Conservation (phyloP, 2,113 vertebrate genomes). For the Condylura cristata region DNA sequence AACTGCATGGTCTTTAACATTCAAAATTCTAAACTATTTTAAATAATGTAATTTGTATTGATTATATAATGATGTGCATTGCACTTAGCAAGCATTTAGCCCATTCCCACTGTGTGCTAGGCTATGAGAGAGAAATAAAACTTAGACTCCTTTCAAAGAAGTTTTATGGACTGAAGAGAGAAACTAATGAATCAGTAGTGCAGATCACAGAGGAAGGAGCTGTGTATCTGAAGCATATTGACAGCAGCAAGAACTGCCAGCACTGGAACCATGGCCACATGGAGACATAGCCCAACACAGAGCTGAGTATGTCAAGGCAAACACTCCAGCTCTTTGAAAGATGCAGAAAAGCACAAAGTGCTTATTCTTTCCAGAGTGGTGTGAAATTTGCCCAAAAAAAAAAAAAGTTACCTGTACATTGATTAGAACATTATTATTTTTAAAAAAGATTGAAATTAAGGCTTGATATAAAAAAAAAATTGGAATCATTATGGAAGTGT, state of each 20-base stretch:
- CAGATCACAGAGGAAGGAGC: background rate
- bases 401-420: background rate
- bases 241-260: background rate
- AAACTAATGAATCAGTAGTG: background rate
- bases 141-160: background rate
- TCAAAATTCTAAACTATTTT: slow-evolving; percentile 1
- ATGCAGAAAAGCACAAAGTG: background rate
- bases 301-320: background rate
- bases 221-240: background rate
- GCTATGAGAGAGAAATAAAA: background rate
- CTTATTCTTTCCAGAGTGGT: background rate
- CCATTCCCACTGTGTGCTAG: background rate
- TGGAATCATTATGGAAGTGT: background rate
- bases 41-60: background rate
- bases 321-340: background rate
- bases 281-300: background rate
- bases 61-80: background rate
- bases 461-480: background rate
- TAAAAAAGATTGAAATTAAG: background rate
- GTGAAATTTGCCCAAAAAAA: background rate
- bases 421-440: background rate
- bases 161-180: background rate
- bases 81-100: background rate
- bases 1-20: background rate
- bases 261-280: background rate